Base-by-base conservation (phyloP, 2,888 invertebrate genomes). In the Ptychoptera albimana region DNA sequence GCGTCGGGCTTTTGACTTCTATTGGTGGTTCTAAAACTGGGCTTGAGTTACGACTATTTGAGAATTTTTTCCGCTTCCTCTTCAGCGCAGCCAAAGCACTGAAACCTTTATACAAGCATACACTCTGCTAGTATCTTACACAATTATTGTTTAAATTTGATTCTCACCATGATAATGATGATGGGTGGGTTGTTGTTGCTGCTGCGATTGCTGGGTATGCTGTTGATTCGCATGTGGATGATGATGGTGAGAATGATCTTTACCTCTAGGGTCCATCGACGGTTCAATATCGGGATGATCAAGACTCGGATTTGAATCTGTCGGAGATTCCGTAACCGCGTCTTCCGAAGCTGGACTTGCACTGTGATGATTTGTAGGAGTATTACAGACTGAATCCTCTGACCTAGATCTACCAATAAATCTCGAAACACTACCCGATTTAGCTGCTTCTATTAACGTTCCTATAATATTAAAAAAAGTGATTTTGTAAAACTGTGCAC, bases 401-500 rank as follows among this genome's bases (percentile, higher is more conserved):
- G 87, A 87, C 52, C 80, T 71, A 39, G 79, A 79, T 52, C 83
- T 73, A 30, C 86, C 85, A 51, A 87, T 81, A 55, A 88, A 73
- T 50, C 83, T 73, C 23, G 83, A 80, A 41, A 87, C 83, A 55
- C 79, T 75, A 29, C 84, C 85, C 48, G 80, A 77, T 57, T 83
- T 82, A 37, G 88, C 86, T 39, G 88, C 87, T 60, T 88, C 87
- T 59, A 88, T 87, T 48, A 88, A 70, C 36, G 87, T 86, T 48
- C 63, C 62, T 62, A 11, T 12, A 44, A 16, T 8, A 3, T 31
- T 13, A 6, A 38, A n/a, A 10, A 30, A 12, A 36, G 37, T 34
- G 11, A 2, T 14, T 8, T 12, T 8, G 13, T 38, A 43, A 34
- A n/a, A n/a, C n/a, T n/a, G n/a, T n/a, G 9, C 12, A 31, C 10